A percentile compares a stretch with the other conserved stretches of the same genome.
Evolutionary conservation across 30 jellyfish, hydroid and myxozoan species (phyloP).

Genomic region (Chironex yamaguchii): DNA sequence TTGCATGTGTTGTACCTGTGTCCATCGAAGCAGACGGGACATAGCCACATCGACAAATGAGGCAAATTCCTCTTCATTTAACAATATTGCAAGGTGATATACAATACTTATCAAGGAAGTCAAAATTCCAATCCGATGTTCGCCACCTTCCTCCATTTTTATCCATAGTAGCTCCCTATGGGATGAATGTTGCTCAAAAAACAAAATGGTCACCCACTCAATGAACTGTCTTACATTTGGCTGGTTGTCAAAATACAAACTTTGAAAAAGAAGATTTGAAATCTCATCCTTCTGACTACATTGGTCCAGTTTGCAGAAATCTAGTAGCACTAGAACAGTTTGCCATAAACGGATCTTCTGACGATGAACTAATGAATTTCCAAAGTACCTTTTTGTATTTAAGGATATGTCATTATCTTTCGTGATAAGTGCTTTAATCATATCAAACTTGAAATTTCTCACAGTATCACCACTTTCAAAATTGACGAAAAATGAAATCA

Average conservation of each 20-base stretch:
- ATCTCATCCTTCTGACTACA: background rate
- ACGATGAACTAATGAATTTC: slow-evolving; percentile 84
- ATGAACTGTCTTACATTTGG: slow-evolving; percentile 86
- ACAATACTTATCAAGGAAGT: slow-evolving; percentile 69
- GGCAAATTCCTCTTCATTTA: slow-evolving; percentile 59
- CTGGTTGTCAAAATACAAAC: slow-evolving; percentile 70
- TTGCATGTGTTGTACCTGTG: slow-evolving; percentile 94
- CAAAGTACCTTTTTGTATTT: slow-evolving; percentile 63
- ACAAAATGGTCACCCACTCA: slow-evolving; percentile 80
- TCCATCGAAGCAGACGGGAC: slow-evolving; percentile 80
- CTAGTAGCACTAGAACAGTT: slow-evolving; percentile 64
- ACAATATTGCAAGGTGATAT: slow-evolving; percentile 65
- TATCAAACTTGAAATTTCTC: slow-evolving; percentile 2
- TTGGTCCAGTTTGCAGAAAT: background rate
- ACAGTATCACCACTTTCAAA: background rate
- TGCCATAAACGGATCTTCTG: slow-evolving; percentile 92
- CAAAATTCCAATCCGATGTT: slow-evolving; percentile 69
- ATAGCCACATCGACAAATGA: slow-evolving; percentile 70
- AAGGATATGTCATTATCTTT: slow-evolving; percentile 55
- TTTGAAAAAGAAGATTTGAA: slow-evolving; percentile 39
- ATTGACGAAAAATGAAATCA: slow-evolving; percentile 21
- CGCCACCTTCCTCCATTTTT: slow-evolving; percentile 76
- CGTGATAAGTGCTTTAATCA: slow-evolving; percentile 38
- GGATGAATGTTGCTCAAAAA: slow-evolving; percentile 43
- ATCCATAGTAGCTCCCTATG: slow-evolving; percentile 55